Evolutionary conservation across 1,140 invertebrate species (phyloP).

Genomic region (Drosophila sucinea): DNA sequence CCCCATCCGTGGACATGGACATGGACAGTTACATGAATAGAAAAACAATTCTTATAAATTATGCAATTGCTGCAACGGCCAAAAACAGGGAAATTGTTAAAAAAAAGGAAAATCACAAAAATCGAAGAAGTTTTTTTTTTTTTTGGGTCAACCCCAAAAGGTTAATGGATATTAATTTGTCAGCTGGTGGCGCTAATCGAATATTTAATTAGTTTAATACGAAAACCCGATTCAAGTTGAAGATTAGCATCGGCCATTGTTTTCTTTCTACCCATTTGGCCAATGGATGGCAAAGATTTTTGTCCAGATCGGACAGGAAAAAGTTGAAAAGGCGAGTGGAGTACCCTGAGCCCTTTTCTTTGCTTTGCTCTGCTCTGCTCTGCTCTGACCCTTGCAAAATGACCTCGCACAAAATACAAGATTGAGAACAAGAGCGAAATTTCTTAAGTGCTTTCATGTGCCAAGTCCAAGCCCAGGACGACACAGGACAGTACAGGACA

Average conservation of each 20-base stretch:
- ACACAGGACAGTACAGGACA: conserved; percentile 1
- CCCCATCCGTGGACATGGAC: background rate
- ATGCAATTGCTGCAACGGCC: background rate
- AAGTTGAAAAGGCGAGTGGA: conserved; percentile 23
- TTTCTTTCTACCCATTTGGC: conserved; percentile 30
- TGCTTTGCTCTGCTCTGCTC: background rate
- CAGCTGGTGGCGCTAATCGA: conserved; percentile 59
- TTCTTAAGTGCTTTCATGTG: conserved; percentile 75
- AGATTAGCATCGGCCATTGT: conserved; percentile 49
- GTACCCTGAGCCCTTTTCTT: background rate
- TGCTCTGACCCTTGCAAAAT: conserved; percentile 17
- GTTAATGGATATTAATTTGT: conserved; percentile 63
- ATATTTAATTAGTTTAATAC: conserved; percentile 78
- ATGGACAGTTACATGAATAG: conserved; percentile 2
- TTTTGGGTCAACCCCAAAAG: background rate
- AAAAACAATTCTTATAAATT: conserved; percentile 5
- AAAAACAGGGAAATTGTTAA: background rate
- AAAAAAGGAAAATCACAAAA: background rate
- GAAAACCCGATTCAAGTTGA: conserved; percentile 54
- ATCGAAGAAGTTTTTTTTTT: background rate
- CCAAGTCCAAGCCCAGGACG: conserved; percentile 40
- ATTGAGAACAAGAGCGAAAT: conserved; percentile 75
- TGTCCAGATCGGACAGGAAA: conserved; percentile 42
- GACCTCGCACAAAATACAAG: conserved; percentile 69
- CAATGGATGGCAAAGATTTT: conserved; percentile 37